Evolutionary conservation across 2,797 vertebrate species (phyloP).

Genomic region (Chloroceryle amazona): DNA sequence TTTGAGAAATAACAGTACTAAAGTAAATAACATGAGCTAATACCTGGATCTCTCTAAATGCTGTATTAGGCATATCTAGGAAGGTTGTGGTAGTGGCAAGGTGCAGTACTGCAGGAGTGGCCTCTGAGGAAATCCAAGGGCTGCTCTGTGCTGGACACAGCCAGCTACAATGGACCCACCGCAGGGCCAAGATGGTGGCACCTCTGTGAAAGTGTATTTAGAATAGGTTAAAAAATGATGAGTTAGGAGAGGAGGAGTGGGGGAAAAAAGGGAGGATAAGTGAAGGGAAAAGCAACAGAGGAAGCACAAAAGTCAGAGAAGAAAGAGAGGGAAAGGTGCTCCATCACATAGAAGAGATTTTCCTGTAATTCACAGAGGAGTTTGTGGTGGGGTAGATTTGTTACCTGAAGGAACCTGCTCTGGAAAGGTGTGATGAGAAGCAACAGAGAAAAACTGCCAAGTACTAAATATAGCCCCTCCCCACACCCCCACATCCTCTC

Average conservation of each 20-base stretch:
- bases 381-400: background rate
- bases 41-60: too few species aligned
- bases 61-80: too few species aligned
- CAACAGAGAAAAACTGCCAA: background rate
- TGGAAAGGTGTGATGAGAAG: background rate
- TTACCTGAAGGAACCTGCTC: background rate
- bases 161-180: fast-evolving
- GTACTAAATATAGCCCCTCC: background rate
- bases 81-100: too few species aligned
- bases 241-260: background rate
- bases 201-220: background rate
- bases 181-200: fast-evolving
- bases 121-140: too few species aligned
- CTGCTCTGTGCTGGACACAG: too few species aligned
- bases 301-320: background rate
- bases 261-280: too few species aligned
- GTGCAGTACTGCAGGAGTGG: background rate
- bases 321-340: background rate
- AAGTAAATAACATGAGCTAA: too few species aligned
- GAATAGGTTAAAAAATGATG: background rate
- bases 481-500: background rate
- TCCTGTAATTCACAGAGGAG: background rate
- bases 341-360: background rate
- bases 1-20: too few species aligned
- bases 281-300: background rate